Base-by-base conservation (phyloP, 2,888 invertebrate species). In the Heteromyza rotundicornis region DNA sequence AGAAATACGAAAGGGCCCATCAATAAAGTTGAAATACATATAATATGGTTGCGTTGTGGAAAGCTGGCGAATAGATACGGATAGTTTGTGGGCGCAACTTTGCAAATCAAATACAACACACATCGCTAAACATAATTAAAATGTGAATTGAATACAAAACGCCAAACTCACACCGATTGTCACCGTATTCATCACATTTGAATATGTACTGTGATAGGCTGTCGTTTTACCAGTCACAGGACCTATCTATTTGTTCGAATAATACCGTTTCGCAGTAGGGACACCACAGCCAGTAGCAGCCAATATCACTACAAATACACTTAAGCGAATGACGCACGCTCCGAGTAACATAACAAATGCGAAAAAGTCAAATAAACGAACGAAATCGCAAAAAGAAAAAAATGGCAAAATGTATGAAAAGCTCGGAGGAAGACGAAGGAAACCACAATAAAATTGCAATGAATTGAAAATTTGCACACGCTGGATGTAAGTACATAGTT, bases 371-470 rank as follows among this genome's bases (percentile, higher is more conserved):
- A 40, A 56, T 51, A 36, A n/a, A n/a, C 35, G 22, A 54, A 35
- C 49, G 24, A 57, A 22, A 16, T 52, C n/a, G 47, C 14, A 19
- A 32, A 27, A 20, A 24, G 24, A 19, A 40, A 51, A 44, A 52
- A 55, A 56, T 54, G 52, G 35, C 53, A 17, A 19, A 17, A 16
- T 7, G 20, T n/a, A n/a, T n/a, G n/a, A 63, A 60, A 57, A 54
- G 47, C 35, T 36, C 22, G 27, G 10, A 44, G 5, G n/a, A 50
- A 32, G 24, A 2, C 12, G 32, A 23, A 20, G 1, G 47, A 23
- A 51, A 16, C n/a, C 1, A 14, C n/a, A 27, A 5, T 44, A 24
- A 27, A 7, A n/a, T n/a, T n/a, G n/a, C n/a, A n/a, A n/a, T n/a
- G n/a, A n/a, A n/a, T n/a, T n/a, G n/a, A n/a, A n/a, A n/a, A n/a